phyloP scores from a whole-genome alignment of 2,113 vertebrate species.

The Clarias gariepinus region DNA sequence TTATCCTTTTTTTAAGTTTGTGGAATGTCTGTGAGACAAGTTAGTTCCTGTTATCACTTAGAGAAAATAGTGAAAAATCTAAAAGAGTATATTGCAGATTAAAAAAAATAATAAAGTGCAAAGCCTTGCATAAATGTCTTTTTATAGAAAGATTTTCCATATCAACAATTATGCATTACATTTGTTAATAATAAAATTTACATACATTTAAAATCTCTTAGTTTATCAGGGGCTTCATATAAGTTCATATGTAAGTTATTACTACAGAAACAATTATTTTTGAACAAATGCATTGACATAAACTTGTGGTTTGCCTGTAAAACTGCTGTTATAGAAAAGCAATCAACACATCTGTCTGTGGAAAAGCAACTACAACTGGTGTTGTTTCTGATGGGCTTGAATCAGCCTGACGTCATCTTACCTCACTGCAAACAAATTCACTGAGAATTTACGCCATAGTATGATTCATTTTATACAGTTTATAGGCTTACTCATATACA shows the following conservation, averaged over 20 bases:
- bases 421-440: neutral
- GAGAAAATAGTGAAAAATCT: neutral
- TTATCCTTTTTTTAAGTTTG: neutral
- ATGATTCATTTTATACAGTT: neutral
- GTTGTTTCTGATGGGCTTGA: neutral
- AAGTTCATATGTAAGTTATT: neutral
- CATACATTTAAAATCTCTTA: neutral
- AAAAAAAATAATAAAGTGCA: neutral
- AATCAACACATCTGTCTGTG: neutral
- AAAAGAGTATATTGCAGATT: neutral
- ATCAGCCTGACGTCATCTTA: neutral
- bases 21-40: neutral
- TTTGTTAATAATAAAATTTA: neutral
- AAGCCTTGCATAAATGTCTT: neutral
- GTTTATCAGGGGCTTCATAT: neutral
- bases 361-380: neutral
- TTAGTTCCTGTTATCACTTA: neutral
- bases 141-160: neutral
- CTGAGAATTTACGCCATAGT: neutral
- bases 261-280: neutral
- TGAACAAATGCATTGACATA: neutral
- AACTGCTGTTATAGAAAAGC: neutral
- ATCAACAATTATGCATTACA: neutral
- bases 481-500: neutral
- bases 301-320: neutral